Base-by-base conservation (phyloP, 2,113 vertebrate genomes). In the Cinclus cinclus region DNA sequence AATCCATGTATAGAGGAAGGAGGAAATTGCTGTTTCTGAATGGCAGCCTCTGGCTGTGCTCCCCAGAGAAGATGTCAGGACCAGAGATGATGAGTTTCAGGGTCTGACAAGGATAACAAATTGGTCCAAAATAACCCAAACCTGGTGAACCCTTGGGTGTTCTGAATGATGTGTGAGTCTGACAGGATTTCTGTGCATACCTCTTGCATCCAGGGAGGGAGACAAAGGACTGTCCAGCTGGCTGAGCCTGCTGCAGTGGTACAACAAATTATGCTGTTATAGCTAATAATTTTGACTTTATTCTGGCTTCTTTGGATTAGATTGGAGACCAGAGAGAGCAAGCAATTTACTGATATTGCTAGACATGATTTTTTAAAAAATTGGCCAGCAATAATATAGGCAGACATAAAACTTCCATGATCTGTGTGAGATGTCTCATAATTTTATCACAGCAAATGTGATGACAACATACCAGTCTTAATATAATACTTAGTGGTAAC, bases 51-150 rank as follows among this genome's bases (percentile, higher is more conserved):
- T 5, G 17, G 64, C 64, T 10, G 7, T 0, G 2, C 39, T 93
- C 80, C 44, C 76, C 12, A 19, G 88, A 83, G 71, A 37, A 62
- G 47, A 27, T 33, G 73, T 87, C 65, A 71, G 41, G 52, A 75
- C 64, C 44, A 42, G 60, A 23, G 33, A 62, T 55, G 68, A 81
- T 56, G 86, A 87, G 47, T 81, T 86, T 62, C 52, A 68, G 64
- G 68, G 39, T 52, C 60, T 94, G 69, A 95, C 56, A 89, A n/a
- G 56, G 56, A 74, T 67, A 87, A 94, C 84, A 85, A 89, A 82
- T 84, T 46, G 77, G 62, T 87, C 65, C 77, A 76, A 84, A 92
- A 60, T 71, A 91, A 82, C 15, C 21, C 30, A 71, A 58, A 74
- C 39, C 37, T 64, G 28, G 37, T 35, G 69, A 94, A 24, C 44